These are phyloP conservation scores for Campylomormyrus tamandua DNA, from an alignment of 2,113 vertebrate genomes.

Conservation along the genomic window DNA sequence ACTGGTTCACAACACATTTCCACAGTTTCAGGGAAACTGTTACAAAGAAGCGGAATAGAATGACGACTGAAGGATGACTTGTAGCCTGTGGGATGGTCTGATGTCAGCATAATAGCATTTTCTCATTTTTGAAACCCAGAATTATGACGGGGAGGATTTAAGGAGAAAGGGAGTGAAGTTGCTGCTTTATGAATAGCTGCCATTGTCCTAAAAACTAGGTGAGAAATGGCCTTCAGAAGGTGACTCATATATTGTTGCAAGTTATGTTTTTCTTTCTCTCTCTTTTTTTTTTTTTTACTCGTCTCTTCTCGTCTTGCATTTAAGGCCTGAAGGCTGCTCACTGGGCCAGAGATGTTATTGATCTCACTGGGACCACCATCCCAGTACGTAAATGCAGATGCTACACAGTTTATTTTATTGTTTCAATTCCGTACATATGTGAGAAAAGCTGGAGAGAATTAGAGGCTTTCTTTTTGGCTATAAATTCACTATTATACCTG, in stretches of 20 bases:
- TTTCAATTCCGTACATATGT: neutral
- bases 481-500: neutral
- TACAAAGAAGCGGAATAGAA: neutral
- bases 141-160: slow-evolving; percentile 7
- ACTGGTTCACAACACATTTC: neutral
- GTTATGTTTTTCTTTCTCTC: slow-evolving; percentile 26
- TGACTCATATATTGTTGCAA: slow-evolving; percentile 52
- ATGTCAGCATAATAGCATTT: neutral
- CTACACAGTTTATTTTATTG: neutral
- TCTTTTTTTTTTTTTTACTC: slow-evolving; percentile 21
- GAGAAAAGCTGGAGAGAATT: neutral
- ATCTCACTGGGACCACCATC: neutral
- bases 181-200: slow-evolving; percentile 29
- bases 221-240: slow-evolving; percentile 26
- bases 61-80: neutral
- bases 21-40: neutral
- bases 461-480: neutral
- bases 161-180: neutral
- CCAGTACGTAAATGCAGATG: neutral
- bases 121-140: neutral
- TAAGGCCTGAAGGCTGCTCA: slow-evolving; percentile 26
- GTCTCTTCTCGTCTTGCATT: slow-evolving; percentile 7
- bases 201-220: slow-evolving; percentile 52
- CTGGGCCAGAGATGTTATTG: slow-evolving; percentile 15
- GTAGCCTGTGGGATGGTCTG: neutral